These are phyloP conservation scores for Phaetusa simplex DNA, from an alignment of 2,113 vertebrate genomes.

Conservation along the genomic window DNA sequence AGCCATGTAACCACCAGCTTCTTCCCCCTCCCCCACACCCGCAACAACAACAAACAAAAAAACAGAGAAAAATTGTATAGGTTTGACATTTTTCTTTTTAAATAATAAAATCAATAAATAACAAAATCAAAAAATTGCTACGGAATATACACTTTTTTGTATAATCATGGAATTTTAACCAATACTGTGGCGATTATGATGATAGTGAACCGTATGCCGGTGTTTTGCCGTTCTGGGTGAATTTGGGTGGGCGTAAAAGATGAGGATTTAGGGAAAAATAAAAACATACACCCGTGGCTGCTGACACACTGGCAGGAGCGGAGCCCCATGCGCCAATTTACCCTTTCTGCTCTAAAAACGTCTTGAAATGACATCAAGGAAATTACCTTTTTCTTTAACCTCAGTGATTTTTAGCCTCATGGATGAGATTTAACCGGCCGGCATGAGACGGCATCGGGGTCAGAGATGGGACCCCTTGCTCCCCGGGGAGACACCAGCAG, in stretches of 20 bases:
- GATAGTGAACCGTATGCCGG: fast-evolving
- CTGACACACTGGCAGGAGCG: fast-evolving
- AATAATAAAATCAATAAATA: conserved; percentile 4
- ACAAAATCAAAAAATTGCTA: background rate
- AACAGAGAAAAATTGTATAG: background rate
- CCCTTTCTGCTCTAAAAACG: background rate
- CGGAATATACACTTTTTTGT: background rate
- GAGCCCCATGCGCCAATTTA: background rate
- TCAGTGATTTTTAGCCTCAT: fast-evolving
- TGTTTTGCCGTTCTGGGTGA: fast-evolving
- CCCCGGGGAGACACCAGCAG: too few relatives aligned
- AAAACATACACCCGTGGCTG: fast-evolving
- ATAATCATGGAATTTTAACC: background rate
- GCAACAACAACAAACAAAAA: background rate
- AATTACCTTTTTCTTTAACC: background rate
- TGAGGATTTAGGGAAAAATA: background rate
- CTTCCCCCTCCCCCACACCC: background rate
- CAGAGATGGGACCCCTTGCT: too few relatives aligned
- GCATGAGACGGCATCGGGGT: background rate
- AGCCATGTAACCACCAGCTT: background rate
- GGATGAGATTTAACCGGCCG: background rate
- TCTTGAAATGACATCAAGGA: background rate
- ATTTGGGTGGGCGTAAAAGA: background rate
- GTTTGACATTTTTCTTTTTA: background rate
- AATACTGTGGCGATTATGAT: background rate